These are phyloP conservation scores for Prinia subflava DNA, from an alignment of 2,113 vertebrate species.

Conservation along the genomic window DNA sequence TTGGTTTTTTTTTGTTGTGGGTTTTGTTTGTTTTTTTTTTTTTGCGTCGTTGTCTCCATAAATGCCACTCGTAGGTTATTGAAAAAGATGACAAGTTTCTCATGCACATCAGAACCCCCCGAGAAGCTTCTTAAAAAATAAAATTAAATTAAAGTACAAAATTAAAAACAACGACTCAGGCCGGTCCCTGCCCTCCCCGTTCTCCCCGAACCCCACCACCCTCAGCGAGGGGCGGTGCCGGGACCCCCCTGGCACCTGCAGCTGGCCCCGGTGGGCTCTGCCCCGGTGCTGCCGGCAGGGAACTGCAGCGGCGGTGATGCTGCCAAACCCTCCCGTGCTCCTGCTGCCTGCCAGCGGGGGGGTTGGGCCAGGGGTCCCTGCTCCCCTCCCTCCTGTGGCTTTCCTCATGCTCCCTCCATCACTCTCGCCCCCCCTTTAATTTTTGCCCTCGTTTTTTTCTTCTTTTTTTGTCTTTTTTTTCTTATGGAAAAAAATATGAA, in stretches of 20 bases:
- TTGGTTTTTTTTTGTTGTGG: background rate
- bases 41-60: conserved; percentile 85
- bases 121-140: conserved; percentile 84
- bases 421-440: background rate
- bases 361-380: conserved; percentile 31
- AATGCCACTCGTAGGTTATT: conserved; percentile 84
- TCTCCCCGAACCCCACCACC: background rate
- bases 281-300: background rate
- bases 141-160: conserved; percentile 85
- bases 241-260: conserved; percentile 47
- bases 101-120: conserved; percentile 90
- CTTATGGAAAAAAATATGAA: conserved; percentile 56
- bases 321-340: background rate
- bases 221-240: conserved; percentile 50
- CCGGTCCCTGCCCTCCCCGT: background rate
- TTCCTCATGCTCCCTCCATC: background rate
- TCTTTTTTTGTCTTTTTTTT: conserved; percentile 50
- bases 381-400: background rate
- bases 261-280: conserved; percentile 41
- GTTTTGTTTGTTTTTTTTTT: conserved; percentile 66
- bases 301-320: background rate
- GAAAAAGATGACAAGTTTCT: conserved; percentile 85
- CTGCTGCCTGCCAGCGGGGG: background rate
- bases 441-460: background rate
- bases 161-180: conserved; percentile 79